Evolutionary conservation across 1,140 invertebrate genomes (phyloP), one percentile per base, ranked within the genome.

Genomic region (Drosophila elegans): DNA sequence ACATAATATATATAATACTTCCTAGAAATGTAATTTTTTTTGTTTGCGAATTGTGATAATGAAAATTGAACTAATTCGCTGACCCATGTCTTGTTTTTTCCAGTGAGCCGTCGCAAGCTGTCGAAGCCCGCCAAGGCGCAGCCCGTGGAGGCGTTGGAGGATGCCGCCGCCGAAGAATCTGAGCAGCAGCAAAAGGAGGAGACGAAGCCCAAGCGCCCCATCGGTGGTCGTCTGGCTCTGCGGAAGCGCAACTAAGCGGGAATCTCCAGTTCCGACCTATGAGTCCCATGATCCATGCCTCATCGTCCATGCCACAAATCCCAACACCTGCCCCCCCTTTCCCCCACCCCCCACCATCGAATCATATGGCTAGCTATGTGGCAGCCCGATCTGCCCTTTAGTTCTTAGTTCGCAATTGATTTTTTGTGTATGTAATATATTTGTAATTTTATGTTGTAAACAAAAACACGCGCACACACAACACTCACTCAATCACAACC

Each of bases 171-270:
- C 25, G 90, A 90, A 53, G 90, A 91, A 25, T 91, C 90, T 13
- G 90, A 91, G 56, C 88, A 89, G 51, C 80, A 91, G 52, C 80
- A 84, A 21, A 91, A 91, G 69, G 90, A 91, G 78, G 84, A 88
- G 53, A 48, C 80, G 27, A 91, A 91, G 53, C 86, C 80, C 27
- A 91, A 89, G 69, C 90, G 90, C 48, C 83, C 90, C 29, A 68
- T 89, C 16, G 67, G 66, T 38, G 67, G 66, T 38, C 90, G 90
- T 41, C 57, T 91, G 61, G 78, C 83, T 56, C 78, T 91, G 72
- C 80, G 90, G 72, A 91, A 91, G 62, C 90, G 90, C 78, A 91
- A 88, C 54, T 91, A 80, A 73, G 10, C n/a, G 41, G 48, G 7
- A 34, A 13, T 3, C 11, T 7, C 39, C 25, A 25, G 11, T 13